Evolutionary conservation across 1,140 invertebrate genomes (phyloP).

Genomic region (Diorhabda sublineata): DNA sequence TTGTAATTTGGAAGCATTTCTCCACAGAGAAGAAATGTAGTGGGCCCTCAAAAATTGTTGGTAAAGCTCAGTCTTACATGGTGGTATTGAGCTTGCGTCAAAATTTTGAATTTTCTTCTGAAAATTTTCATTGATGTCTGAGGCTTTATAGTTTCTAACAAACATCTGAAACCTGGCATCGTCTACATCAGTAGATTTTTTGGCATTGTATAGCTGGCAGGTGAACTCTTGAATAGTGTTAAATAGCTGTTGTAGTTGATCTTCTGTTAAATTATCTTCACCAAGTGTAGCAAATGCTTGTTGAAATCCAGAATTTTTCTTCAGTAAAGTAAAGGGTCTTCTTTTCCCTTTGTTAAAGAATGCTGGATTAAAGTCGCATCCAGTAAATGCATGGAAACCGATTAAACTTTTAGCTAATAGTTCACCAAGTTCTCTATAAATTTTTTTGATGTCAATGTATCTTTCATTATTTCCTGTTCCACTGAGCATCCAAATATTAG

Average conservation of each 20-base stretch:
- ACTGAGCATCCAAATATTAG: too few species aligned
- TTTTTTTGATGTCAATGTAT: constrained; percentile 22
- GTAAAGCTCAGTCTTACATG: too few species aligned
- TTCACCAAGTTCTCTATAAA: constrained; percentile 21
- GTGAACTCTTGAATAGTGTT: constrained; percentile 21
- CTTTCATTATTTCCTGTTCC: constrained; percentile 17
- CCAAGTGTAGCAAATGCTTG: constrained; percentile 4
- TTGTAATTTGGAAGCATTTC: too few species aligned
- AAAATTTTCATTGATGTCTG: too few species aligned
- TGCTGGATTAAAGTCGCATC: constrained; percentile 29
- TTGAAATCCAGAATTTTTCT: constrained; percentile 24
- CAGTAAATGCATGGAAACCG: constrained; percentile 15
- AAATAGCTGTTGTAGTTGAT: constrained; percentile 15
- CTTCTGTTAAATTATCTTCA: constrained; percentile 15
- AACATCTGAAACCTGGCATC: constrained; percentile 31
- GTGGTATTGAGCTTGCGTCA: too few species aligned
- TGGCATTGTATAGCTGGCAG: constrained; percentile 24
- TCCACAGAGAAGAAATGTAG: too few species aligned
- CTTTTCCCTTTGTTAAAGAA: background rate
- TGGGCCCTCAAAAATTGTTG: too few species aligned
- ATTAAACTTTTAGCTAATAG: constrained; percentile 16
- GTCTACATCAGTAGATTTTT: constrained; percentile 30
- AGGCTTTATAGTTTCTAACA: constrained; percentile 8
- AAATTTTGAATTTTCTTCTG: too few species aligned
- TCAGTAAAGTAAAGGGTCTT: background rate